Percentiles rank a stretch among this genome's conserved stretches.
phyloP scores from a whole-genome alignment of 2,888 invertebrate species.

The Eueremaeus valkanovi region DNA sequence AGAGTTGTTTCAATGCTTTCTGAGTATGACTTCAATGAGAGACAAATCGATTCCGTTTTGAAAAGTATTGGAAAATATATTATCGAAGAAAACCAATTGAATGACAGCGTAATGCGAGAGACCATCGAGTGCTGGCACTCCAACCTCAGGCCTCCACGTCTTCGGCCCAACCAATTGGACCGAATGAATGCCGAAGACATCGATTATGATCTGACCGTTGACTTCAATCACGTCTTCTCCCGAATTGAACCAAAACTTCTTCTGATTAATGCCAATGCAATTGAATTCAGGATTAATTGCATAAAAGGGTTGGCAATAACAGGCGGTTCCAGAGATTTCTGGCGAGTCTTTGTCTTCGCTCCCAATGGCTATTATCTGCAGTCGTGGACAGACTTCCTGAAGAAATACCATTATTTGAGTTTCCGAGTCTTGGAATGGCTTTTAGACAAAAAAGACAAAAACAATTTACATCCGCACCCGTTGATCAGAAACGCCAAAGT shows the following conservation, averaged over 20 bases:
- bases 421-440: constrained; percentile 41
- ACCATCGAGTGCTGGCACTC: constrained; percentile 31
- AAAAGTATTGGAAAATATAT: constrained; percentile 17
- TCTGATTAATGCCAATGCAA: constrained; percentile 9
- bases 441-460: constrained; percentile 32
- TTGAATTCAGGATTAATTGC: constrained; percentile 14
- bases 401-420: constrained; percentile 42
- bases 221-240: constrained; percentile 22
- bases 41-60: constrained; percentile 25
- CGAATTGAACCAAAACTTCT: constrained; percentile 34
- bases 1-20: not conserved
- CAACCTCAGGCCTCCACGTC: not conserved
- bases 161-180: constrained; percentile 4
- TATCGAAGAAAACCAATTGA: constrained; percentile 1
- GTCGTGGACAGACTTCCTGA: constrained; percentile 41
- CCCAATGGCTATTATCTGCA: constrained; percentile 41
- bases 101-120: not conserved
- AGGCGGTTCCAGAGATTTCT: constrained; percentile 38
- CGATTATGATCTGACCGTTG: constrained; percentile 3
- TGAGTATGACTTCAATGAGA: constrained; percentile 3
- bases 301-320: constrained; percentile 25
- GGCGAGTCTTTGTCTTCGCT: constrained; percentile 27
- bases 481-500: constrained; percentile 25
- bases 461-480: constrained; percentile 27
- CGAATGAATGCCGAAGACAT: constrained; percentile 14